Evolutionary conservation across 2,797 vertebrate species (phyloP).

Genomic region (Acridotheres tristis): DNA sequence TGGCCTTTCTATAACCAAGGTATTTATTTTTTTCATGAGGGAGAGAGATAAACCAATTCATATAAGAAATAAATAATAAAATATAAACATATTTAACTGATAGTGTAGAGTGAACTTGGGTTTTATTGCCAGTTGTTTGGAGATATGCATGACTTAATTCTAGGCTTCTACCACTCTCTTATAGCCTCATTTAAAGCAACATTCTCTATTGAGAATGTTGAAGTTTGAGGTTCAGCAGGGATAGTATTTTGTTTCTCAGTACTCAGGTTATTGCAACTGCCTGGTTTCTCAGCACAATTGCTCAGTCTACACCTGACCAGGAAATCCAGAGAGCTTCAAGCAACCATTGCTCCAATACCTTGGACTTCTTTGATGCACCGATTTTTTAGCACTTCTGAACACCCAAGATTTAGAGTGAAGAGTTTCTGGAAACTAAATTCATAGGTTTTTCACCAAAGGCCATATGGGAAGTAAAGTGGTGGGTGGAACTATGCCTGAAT

Average conservation of each 20-base stretch:
- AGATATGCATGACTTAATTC: background rate
- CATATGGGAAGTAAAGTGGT: background rate
- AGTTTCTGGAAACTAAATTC: background rate
- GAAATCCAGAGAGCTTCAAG: background rate
- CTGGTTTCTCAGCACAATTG: background rate
- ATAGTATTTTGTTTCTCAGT: background rate
- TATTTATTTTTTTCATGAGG: background rate
- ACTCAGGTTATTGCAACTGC: background rate
- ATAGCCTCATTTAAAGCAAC: background rate
- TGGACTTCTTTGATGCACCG: background rate
- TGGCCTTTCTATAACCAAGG: background rate
- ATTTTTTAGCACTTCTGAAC: background rate
- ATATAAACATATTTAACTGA: background rate
- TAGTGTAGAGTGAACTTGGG: background rate
- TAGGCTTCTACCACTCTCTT: background rate
- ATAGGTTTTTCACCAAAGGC: background rate
- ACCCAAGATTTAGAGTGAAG: background rate
- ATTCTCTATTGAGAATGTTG: background rate
- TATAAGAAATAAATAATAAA: background rate
- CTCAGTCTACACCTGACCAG: background rate
- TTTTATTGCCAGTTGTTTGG: background rate
- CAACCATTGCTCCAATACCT: background rate
- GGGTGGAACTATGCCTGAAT: background rate
- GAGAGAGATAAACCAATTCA: background rate
- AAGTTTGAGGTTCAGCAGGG: background rate